Percentiles rank a stretch among this genome's conserved stretches.
Evolutionary conservation across 2,888 invertebrate species (phyloP).

Genomic region (Osmoderma eremita): DNA sequence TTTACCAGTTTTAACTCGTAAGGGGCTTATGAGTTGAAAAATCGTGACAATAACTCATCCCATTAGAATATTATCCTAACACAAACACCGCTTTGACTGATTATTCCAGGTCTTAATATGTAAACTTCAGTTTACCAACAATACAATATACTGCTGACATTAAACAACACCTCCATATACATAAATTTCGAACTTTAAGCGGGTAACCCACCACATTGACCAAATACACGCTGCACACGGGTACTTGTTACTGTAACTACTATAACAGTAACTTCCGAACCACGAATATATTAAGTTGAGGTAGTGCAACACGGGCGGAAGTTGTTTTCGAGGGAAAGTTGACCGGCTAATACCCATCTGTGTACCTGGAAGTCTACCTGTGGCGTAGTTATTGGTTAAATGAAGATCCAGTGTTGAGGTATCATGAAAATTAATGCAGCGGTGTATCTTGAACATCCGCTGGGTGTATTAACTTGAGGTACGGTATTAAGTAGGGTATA

Average conservation of each 20-base stretch:
- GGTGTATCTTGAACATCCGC: not conserved
- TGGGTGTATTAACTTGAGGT: too few species aligned
- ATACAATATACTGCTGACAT: not conserved
- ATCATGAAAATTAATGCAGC: slow-evolving; percentile 6
- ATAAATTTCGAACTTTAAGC: slow-evolving; percentile 25
- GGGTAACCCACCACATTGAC: slow-evolving; percentile 17
- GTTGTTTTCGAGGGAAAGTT: slow-evolving; percentile 9
- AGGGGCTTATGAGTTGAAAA: too few species aligned
- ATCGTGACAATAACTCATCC: too few species aligned
- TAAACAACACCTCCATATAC: not conserved
- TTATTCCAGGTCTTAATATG: not conserved
- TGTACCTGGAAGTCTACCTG: slow-evolving; percentile 7
- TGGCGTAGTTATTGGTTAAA: slow-evolving; percentile 1
- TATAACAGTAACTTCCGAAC: slow-evolving; percentile 29
- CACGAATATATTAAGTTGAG: slow-evolving; percentile 25
- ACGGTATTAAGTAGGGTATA: too few species aligned
- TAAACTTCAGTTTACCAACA: not conserved
- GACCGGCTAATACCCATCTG: slow-evolving; percentile 6
- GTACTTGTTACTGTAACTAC: slow-evolving; percentile 31
- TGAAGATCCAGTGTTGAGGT: slow-evolving; percentile 10
- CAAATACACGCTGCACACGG: slow-evolving; percentile 13
- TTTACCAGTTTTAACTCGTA: too few species aligned
- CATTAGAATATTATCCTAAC: too few species aligned
- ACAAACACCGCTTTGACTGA: not conserved
- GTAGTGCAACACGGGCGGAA: slow-evolving; percentile 19